Evolutionary conservation across 2,113 vertebrate genomes (phyloP), one percentile per base, ranked within the genome.

Genomic region (Orthonyx spaldingii): DNA sequence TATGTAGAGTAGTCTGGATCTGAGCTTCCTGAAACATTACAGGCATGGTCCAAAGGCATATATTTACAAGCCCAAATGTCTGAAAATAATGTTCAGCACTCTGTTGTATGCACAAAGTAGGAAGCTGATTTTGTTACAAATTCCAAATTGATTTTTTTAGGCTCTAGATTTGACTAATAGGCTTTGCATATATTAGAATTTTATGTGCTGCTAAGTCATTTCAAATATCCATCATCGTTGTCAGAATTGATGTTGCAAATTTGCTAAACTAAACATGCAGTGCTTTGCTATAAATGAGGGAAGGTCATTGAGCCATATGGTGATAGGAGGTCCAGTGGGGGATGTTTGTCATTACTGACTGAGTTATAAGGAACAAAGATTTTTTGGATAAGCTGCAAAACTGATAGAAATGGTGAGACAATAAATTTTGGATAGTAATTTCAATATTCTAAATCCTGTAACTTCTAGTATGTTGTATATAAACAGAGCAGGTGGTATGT

Each of bases 121-220:
- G 41, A 42, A 1, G 2, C 24, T 94, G 69, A n/a, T 79, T 87
- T 64, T 84, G 21, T 77, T 84, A 53, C 24, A 24, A 33, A 39
- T 79, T 87, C 26, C 50, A 69, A 76, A 69, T 46, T 49, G 6
- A 46, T 49, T 75, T 82, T 85, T 83, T 89, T 44, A 85, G 72
- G 7, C 32, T 85, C 41, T 82, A 57, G 23, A 41, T 93, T 94
- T 89, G 22, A 76, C 72, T 91, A 87, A 85, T 85, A 87, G 79
- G 70, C 74, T 91, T 91, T 93, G 78, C 70, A 61, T 94, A 12
- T 79, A 69, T 91, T 94, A 91, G 28, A 64, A 59, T 85, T 91
- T 91, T 74, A 35, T 77, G 1, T 87, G 59, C 79, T 93, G 50
- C 53, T 53, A 56, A 78, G 16, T 91, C 60, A 91, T 90, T 96